These are phyloP conservation scores for Palloptera scutellata DNA, from an alignment of 2,888 invertebrate species.

Conservation along the genomic window DNA sequence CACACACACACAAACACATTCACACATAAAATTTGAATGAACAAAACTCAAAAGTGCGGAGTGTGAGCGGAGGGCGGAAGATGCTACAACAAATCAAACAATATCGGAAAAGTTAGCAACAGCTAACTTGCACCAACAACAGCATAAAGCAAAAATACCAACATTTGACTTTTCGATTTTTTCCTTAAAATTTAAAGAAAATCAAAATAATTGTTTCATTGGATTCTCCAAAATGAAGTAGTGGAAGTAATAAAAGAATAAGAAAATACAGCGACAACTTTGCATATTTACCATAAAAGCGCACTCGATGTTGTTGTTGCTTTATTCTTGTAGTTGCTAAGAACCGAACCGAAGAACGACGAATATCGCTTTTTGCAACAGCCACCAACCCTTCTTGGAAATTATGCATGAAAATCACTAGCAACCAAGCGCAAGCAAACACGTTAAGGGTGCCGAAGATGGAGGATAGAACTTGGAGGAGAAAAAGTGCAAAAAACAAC, in stretches of 20 bases:
- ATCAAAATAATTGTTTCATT: too few species aligned
- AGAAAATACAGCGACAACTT: slow-evolving; percentile 1
- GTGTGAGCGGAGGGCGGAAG: not conserved
- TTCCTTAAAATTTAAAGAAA: too few species aligned
- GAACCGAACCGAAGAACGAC: too few species aligned
- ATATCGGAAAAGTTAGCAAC: too few species aligned
- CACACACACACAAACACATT: not conserved
- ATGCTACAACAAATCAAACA: too few species aligned
- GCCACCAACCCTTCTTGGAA: not conserved
- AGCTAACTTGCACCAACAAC: too few species aligned
- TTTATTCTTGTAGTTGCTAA: too few species aligned
- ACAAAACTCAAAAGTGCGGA: not conserved
- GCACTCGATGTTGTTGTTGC: slow-evolving; percentile 20
- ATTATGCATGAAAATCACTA: slow-evolving; percentile 1
- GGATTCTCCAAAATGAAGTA: not conserved
- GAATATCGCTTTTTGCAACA: not conserved
- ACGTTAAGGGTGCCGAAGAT: slow-evolving; percentile 10
- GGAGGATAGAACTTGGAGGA: not conserved
- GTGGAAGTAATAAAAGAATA: not conserved
- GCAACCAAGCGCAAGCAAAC: slow-evolving; percentile 4
- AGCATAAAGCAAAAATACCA: too few species aligned
- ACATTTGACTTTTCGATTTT: too few species aligned
- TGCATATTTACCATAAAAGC: slow-evolving; percentile 27
- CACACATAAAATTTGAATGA: slow-evolving; percentile 10
- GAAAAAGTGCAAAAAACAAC: slow-evolving; percentile 2